Percentiles rank a stretch among this genome's conserved stretches.
Evolutionary conservation across 2,888 invertebrate genomes (phyloP).

Genomic region (Euspilapteryx auroguttella): DNA sequence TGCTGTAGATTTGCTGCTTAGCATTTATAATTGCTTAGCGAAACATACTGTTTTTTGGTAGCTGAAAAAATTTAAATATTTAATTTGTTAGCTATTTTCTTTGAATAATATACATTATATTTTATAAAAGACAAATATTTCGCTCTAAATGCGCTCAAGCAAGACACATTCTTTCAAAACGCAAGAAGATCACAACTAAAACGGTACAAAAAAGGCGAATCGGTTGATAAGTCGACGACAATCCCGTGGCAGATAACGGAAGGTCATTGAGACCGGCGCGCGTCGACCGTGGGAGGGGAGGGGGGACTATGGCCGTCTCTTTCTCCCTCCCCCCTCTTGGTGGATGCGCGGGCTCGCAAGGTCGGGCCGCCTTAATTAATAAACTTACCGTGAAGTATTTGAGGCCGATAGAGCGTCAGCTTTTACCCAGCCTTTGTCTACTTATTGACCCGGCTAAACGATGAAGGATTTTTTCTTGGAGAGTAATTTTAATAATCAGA

Average conservation of each 20-base stretch:
- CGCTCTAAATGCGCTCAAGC: no score
- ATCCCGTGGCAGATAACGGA: slow-evolving; percentile 48
- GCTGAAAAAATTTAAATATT: no score
- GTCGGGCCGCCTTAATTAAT: slow-evolving; percentile 61
- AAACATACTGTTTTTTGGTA: slow-evolving; percentile 31
- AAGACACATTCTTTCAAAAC: no score
- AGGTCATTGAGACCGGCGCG: slow-evolving; percentile 54
- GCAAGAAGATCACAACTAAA: background rate
- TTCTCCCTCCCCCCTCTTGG: slow-evolving; percentile 27
- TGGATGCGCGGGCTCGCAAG: slow-evolving; percentile 56
- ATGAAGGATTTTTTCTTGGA: slow-evolving; percentile 21
- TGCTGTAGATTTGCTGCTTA: slow-evolving; percentile 57
- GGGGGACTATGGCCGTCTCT: slow-evolving; percentile 17
- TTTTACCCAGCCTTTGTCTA: slow-evolving; percentile 55
- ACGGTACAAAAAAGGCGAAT: slow-evolving; percentile 4
- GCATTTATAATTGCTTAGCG: slow-evolving; percentile 53
- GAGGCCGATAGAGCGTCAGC: slow-evolving; percentile 53
- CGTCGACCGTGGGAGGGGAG: slow-evolving; percentile 22
- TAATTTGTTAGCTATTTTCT: no score
- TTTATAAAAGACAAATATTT: no score
- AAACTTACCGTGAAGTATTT: slow-evolving; percentile 60
- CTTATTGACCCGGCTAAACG: slow-evolving; percentile 44
- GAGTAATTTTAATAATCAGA: no score
- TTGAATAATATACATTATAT: no score
- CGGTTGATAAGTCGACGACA: slow-evolving; percentile 19